Base-by-base conservation (phyloP, 2,797 vertebrate species). In the Anniella stebbinsi region DNA sequence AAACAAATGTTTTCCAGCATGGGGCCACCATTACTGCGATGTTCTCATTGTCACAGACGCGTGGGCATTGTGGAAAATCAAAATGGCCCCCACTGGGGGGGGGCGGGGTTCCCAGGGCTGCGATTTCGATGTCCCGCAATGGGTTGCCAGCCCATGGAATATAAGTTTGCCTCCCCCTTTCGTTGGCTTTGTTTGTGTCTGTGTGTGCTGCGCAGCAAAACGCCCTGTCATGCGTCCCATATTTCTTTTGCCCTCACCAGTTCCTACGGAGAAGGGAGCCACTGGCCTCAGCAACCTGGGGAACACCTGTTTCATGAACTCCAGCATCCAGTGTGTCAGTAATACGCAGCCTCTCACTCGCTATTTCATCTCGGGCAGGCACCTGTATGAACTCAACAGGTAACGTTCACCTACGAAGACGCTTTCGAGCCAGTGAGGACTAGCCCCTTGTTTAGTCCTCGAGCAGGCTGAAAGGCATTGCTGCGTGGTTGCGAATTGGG, bases 281-380 rank as follows among this genome's bases (percentile, higher is more conserved):
- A 99, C 99, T 1, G 99, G 99, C 75, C 97, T 99, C 93, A 99
- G 99, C 97, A 99, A 99, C 94, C 97, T 99, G 92, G 99, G 99
- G 72, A 99, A 99, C 96, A 99, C 99, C 0, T 99, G 99, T 94
- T 99, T 99, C 96, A 99, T 99, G 99, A 99, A 99, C 96, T 99
- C 99, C 88, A 99, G 99, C 90, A 99, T 99, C 96, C 99, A 99
- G 95, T 99, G 99, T 94, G 99, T 99, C 95, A 99, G 99, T 97
- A 99, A 99, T 95, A 99, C 99, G 1, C 99, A 99, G 91, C 98
- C 99, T 60, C 98, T 99, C 75, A 99, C 99, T 0, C 98, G 98
- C 84, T 99, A 99, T 96, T 99, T 99, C 97, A 98, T 99, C 98
- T 99, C 99, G 97, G 99, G 99, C 87, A 98, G 98, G 97, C 99